Evolutionary conservation across 2,797 vertebrate species (phyloP).

Genomic region (Malurus splendens): DNA sequence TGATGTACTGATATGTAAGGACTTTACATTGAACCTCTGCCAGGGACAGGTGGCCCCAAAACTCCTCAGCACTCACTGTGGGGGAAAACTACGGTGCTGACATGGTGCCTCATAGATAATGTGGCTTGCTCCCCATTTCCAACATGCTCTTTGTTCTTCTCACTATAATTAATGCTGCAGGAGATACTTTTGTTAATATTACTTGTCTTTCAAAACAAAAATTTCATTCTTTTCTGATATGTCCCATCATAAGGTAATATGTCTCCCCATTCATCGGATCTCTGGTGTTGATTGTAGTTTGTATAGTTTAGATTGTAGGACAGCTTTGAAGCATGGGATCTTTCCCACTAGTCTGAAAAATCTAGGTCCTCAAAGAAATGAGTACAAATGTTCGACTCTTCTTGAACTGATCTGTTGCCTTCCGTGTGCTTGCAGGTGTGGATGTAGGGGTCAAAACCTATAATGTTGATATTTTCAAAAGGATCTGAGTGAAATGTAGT

Average conservation of each 20-base stretch:
- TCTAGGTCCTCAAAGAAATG: not conserved
- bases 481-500: not conserved
- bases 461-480: not conserved
- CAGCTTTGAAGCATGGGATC: not conserved
- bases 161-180: not conserved
- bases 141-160: not conserved
- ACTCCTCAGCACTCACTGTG: not conserved
- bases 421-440: not conserved
- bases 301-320: not conserved
- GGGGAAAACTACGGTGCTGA: not conserved
- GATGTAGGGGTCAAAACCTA: not conserved
- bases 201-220: not conserved
- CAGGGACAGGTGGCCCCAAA: not conserved
- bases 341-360: not conserved
- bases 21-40: not conserved
- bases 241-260: rapidly evolving
- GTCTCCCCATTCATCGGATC: not conserved
- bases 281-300: not conserved
- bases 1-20: not conserved
- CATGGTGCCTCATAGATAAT: rapidly evolving
- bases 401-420: not conserved
- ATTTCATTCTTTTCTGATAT: not conserved
- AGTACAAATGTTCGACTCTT: not conserved
- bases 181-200: not conserved
- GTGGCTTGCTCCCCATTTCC: not conserved